Percentiles rank a stretch among this genome's conserved stretches.
These are phyloP conservation scores for Theristus sp. DNA, from an alignment of 2,888 invertebrate species.

Conservation along the genomic window DNA sequence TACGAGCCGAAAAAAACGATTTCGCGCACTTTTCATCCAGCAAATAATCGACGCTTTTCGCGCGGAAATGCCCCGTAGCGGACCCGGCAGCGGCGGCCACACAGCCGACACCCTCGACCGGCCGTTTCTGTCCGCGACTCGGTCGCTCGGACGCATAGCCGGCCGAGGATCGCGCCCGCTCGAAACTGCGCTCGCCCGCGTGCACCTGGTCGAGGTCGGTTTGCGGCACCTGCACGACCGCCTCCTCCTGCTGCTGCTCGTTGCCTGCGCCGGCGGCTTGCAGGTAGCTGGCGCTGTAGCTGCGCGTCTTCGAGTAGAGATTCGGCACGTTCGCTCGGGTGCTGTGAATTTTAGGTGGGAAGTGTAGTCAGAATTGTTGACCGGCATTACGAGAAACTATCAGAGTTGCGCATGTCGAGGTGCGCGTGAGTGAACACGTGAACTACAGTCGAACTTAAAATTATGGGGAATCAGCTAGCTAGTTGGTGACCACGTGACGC, in stretches of 20 bases:
- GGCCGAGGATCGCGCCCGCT: not conserved
- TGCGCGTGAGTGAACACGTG: no score
- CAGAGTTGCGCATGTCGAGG: no score
- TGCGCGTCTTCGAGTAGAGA: constrained; percentile 13
- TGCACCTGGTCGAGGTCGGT: constrained; percentile 11
- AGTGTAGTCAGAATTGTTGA: not conserved
- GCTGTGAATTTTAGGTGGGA: not conserved
- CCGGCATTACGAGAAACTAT: no score
- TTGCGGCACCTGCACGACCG: no score
- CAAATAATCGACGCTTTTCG: constrained; percentile 26
- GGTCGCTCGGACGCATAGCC: not conserved
- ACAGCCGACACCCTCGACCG: not conserved
- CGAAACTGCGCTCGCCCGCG: not conserved
- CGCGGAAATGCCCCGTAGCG: constrained; percentile 14
- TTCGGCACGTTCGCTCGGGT: constrained; percentile 16
- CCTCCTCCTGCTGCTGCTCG: no score
- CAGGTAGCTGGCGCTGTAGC: constrained; percentile 12
- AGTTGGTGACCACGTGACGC: no score
- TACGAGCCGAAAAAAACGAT: no score
- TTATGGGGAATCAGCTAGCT: no score
- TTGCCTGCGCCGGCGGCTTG: no score
- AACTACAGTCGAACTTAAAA: no score
- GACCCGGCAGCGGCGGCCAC: not conserved
- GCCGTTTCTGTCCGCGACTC: not conserved
- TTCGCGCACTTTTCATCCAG: constrained; percentile 25